Base-by-base conservation (phyloP, 2,113 vertebrate genomes). In the Neolamprologus hecqui region DNA sequence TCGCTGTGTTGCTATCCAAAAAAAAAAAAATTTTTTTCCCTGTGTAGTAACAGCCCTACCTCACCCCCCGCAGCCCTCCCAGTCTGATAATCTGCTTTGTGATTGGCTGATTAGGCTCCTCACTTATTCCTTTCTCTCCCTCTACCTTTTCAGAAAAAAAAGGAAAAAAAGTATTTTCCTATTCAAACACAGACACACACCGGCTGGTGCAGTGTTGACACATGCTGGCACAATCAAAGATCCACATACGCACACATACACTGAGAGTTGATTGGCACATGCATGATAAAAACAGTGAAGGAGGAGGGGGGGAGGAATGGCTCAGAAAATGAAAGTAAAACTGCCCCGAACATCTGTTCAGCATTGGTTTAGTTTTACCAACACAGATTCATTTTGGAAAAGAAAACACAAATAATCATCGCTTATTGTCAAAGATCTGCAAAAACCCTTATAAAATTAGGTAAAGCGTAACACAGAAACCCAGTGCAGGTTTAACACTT, bases 1-100 rank as follows among this genome's bases (percentile, higher is more conserved):
- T 85, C 28, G 89, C 86, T 70, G 94, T 89, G 96, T 96, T 96
- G 96, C 96, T 96, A 96, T 92, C 95, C 96, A 92, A 94, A 83
- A 83, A 92, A 13, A 94, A 42, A 47, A 0, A 0, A 0, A 0
- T 0, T 53, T 14, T 40, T 70, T 31, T 63, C 85, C 84, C 91
- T 92, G 90, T 87, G 87, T 75, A 75, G 93, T 94, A 95, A 94
- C 92, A 92, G 92, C 88, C 93, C 82, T 81, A 92, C 89, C 91
- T 92, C 93, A 77, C 90, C 84, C 79, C 89, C 81, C 9, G 3
- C 73, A 82, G 79, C 68, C 60, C 81, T 70, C 75, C 58, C 84
- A 73, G 45, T 42, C 86, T 84, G 12, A 82, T 89, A 94, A 93
- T 93, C 93, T 92, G 88, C 90, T 81, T 89, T 54, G 90, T 90